These are phyloP conservation scores for Mimachlamys varia DNA, from an alignment of 2,888 invertebrate species.

Conservation along the genomic window DNA sequence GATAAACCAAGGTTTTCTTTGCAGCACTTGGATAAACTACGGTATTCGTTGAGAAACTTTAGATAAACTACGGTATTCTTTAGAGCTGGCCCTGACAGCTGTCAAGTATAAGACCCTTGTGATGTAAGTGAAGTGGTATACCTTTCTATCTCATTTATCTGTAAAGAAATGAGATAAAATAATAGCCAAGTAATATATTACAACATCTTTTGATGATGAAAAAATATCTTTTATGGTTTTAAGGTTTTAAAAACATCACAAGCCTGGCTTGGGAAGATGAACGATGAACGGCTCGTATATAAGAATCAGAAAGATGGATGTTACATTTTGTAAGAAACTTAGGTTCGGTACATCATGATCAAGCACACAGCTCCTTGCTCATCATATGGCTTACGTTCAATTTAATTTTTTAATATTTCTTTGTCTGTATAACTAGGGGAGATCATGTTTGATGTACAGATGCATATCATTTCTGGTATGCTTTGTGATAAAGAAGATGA, in stretches of 20 bases:
- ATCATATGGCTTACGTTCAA: neutral
- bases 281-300: neutral
- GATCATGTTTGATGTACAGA: neutral
- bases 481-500: constrained; percentile 1
- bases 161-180: neutral
- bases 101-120: constrained; percentile 1
- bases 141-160: constrained; percentile 15
- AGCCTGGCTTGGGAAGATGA: neutral
- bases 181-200: neutral
- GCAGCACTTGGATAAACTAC: no score
- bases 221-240: constrained; percentile 13
- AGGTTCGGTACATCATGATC: neutral
- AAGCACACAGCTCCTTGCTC: neutral
- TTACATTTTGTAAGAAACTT: neutral
- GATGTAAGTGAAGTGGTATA: neutral
- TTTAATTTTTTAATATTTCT: neutral
- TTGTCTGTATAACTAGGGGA: neutral
- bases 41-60: no score
- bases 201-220: constrained; percentile 21
- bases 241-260: neutral
- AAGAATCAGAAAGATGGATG: constrained; percentile 24
- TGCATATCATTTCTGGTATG: neutral
- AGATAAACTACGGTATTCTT: no score
- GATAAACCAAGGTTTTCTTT: no score
- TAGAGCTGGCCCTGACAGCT: neutral